phyloP scores from a whole-genome alignment of 2,797 vertebrate species.

The Scolopax bukidnonensis region DNA sequence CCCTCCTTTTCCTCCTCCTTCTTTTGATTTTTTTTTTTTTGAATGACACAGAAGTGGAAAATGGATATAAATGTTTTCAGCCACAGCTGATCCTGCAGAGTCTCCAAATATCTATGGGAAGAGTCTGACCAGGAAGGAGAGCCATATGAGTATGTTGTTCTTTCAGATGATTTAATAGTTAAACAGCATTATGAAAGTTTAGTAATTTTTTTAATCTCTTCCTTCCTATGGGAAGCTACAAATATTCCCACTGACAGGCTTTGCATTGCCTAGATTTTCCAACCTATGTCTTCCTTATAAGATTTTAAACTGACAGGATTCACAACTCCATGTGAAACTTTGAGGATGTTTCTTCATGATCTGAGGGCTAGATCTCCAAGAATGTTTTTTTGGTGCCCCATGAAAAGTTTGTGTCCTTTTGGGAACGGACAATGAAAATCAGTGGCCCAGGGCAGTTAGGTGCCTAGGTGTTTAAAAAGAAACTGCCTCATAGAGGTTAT shows the following conservation, averaged over 20 bases:
- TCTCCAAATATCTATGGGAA: background rate
- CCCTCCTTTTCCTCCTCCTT: background rate
- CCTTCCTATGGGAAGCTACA: background rate
- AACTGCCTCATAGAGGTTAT: background rate
- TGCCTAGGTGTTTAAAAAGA: background rate
- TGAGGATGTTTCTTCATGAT: background rate
- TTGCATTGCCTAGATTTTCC: background rate
- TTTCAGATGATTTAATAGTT: background rate
- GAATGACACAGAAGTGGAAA: background rate
- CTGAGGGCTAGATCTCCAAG: background rate
- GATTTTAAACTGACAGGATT: background rate
- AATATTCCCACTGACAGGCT: background rate
- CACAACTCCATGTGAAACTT: background rate
- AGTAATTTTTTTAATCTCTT: background rate
- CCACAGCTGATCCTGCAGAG: background rate
- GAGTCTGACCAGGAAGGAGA: background rate
- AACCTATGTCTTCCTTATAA: background rate
- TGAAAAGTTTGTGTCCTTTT: background rate
- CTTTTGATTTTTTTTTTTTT: background rate
- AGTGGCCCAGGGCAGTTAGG: background rate
- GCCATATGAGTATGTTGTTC: background rate
- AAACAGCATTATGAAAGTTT: background rate
- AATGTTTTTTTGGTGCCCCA: background rate
- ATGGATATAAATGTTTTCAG: background rate
- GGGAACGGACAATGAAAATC: background rate